Base-by-base conservation (phyloP, 2,888 invertebrate species). In the Hyppa rectilinea region DNA sequence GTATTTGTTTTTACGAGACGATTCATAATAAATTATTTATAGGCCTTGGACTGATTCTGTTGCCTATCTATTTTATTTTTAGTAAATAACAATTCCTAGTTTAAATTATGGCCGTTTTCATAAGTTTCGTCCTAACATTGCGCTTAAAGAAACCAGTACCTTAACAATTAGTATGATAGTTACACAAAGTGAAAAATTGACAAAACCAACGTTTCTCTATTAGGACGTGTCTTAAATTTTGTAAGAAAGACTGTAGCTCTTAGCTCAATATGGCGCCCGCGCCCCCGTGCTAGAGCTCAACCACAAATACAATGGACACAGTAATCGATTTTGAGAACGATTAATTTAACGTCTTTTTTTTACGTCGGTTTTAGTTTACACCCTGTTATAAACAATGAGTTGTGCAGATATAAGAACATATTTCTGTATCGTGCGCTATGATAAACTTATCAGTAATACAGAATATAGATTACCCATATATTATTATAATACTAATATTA, bases 401-500 rank as follows among this genome's bases (percentile, higher is more conserved):
- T 64, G 64, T 64, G 52, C 43, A 38, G 52, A 63, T 60, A 59
- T 68, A 31, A 64, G 20, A 75, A 64, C 17, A 64, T 49, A 38
- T 55, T 53, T 36, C 31, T 38, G 20, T 52, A 60, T 60, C 60
- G 61, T 61, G 74, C 36, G 17, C 12, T 50, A 36, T 38, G 20
- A 45, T 63, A 50, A 62, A 62, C 38, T 36, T 65, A 73, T 47
- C 38, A 45, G 12, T 64, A 31, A 45, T 52, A 43, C 14, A 53
- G 5, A 65, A 52, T 70, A 78, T 20, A 56, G 23, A 36, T 43
- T 67, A 76, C 14, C 23, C 34, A 49, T 47, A 53, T 4, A 64
- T 38, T 38, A 55, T 38, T 55, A 64, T 31, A 71, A 63, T 61
- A 73, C 68, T 58, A 59, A 49, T 59, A 72, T 60, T 47, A 71